Evolutionary conservation across 2,888 invertebrate genomes (phyloP).

Genomic region (Anodontia alba): DNA sequence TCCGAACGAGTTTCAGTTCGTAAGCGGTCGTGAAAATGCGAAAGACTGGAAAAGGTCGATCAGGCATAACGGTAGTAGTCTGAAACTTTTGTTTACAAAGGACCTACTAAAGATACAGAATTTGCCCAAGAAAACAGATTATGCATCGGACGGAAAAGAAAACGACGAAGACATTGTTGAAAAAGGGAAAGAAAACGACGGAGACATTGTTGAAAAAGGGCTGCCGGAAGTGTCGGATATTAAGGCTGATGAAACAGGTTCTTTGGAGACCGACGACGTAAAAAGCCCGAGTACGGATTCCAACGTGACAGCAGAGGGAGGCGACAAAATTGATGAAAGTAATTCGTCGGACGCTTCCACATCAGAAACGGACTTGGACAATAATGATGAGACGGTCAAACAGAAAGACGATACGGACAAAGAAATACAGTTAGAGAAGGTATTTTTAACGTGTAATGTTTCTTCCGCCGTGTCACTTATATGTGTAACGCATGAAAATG

Average conservation of each 20-base stretch:
- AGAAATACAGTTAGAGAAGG: background rate
- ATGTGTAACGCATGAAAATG: no score
- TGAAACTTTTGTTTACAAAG: constrained; percentile 85
- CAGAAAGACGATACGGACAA: background rate
- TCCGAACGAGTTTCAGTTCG: constrained; percentile 86
- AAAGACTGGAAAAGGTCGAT: constrained; percentile 86
- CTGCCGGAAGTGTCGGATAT: background rate
- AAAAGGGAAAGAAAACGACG: constrained; percentile 8
- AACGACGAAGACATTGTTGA: background rate
- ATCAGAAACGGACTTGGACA: background rate
- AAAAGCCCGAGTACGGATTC: background rate
- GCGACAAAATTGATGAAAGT: background rate
- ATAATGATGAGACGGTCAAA: background rate
- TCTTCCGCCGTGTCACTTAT: no score
- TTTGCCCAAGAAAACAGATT: constrained; percentile 19
- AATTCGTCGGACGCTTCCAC: background rate
- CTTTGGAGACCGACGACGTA: background rate
- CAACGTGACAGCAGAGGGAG: background rate
- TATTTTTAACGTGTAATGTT: no score
- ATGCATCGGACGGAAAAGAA: background rate
- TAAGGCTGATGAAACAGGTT: background rate
- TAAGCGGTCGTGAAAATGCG: constrained; percentile 86
- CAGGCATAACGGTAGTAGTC: constrained; percentile 85
- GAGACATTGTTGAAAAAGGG: background rate
- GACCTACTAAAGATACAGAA: constrained; percentile 83